Evolutionary conservation across 2,888 invertebrate genomes (phyloP).

Genomic region (Eutolmus rufibarbis): DNA sequence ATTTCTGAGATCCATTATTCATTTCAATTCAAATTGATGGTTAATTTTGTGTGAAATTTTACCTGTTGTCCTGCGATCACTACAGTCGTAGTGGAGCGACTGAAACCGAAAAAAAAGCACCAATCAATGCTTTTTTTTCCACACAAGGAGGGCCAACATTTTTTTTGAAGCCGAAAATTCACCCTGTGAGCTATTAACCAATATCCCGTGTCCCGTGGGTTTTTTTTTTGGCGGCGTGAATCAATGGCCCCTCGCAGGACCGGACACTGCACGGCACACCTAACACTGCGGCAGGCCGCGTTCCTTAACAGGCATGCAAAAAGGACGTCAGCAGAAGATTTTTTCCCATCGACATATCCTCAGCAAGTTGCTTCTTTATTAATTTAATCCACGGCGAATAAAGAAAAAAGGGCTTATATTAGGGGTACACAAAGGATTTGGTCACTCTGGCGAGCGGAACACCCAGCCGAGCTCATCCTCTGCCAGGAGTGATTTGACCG

Average conservation of each 20-base stretch:
- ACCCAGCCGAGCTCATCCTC: constrained; percentile 17
- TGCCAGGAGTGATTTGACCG: constrained; percentile 28
- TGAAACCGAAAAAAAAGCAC: not conserved
- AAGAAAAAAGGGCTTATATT: constrained; percentile 29
- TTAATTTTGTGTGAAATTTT: not conserved
- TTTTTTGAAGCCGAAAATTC: not conserved
- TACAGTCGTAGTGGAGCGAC: not conserved
- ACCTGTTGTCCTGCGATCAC: not conserved
- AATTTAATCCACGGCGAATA: constrained; percentile 32
- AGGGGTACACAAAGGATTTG: constrained; percentile 30
- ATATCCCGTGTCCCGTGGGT: not conserved
- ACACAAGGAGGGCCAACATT: not conserved
- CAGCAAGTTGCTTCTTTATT: constrained; percentile 38
- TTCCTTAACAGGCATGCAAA: not conserved
- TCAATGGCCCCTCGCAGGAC: not conserved
- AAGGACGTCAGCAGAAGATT: not conserved
- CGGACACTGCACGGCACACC: not conserved
- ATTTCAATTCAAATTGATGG: not conserved
- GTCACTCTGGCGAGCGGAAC: constrained; percentile 26
- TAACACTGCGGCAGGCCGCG: not conserved
- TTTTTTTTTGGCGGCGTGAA: not conserved
- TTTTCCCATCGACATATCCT: constrained; percentile 34
- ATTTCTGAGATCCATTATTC: not conserved
- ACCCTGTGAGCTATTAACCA: not conserved
- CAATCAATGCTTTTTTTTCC: not conserved